Evolutionary conservation across 2,113 vertebrate genomes (phyloP).

Genomic region (Protobothrops flavoviridis): DNA sequence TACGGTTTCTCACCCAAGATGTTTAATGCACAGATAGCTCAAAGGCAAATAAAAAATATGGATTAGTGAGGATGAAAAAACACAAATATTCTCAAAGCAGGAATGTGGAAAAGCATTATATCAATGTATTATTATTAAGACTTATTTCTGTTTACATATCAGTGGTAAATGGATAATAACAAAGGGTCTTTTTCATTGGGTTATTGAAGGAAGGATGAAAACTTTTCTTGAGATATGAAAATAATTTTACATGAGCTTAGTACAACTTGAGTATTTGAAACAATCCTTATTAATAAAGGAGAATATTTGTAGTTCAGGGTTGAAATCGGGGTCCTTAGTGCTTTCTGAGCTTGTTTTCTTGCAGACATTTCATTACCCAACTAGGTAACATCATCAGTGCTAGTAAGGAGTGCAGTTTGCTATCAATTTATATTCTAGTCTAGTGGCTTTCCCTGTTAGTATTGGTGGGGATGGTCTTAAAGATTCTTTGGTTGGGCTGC

Average conservation of each 20-base stretch:
- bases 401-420: no score
- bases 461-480: no score
- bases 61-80: not conserved
- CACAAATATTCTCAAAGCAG: not conserved
- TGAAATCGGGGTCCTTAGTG: no score
- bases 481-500: no score
- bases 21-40: not conserved
- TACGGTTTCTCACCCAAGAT: not conserved
- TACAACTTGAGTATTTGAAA: not conserved
- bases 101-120: not conserved
- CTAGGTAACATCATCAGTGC: no score
- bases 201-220: not conserved
- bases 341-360: no score
- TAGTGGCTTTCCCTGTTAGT: no score
- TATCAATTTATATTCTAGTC: no score
- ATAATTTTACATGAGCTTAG: not conserved
- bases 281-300: not conserved
- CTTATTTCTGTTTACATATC: not conserved
- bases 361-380: no score
- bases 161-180: not conserved
- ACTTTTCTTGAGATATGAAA: not conserved
- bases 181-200: not conserved
- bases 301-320: no score
- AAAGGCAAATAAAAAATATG: not conserved
- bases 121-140: not conserved